Evolutionary conservation across 2,888 invertebrate species (phyloP).

Genomic region (Endotricha flammealis): DNA sequence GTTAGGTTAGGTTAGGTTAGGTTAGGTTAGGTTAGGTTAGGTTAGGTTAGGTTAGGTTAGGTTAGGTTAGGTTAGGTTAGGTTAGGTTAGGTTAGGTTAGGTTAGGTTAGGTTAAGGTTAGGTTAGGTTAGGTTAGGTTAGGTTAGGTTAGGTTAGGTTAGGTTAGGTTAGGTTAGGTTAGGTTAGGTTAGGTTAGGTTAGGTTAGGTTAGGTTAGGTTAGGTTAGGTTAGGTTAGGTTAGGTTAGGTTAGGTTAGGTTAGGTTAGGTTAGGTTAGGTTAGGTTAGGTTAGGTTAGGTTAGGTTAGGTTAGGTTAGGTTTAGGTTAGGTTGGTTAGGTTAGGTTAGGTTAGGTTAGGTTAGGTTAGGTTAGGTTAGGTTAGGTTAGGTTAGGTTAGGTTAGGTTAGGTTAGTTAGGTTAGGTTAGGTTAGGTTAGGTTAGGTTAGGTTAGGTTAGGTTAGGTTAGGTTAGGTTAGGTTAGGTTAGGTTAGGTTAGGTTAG

Average conservation of each 20-base stretch:
- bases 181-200: constrained; percentile 3
- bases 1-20: constrained; percentile 3
- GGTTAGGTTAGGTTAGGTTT: constrained; percentile 3
- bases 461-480: constrained; percentile 4
- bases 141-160: constrained; percentile 1
- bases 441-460: constrained; percentile 3
- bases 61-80: constrained; percentile 3
- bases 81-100: constrained; percentile 1
- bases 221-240: constrained; percentile 3
- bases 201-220: constrained; percentile 3
- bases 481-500: constrained; percentile 3
- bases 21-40: constrained; percentile 3
- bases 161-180: constrained; percentile 1
- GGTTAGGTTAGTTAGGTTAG: constrained; percentile 2
- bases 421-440: constrained; percentile 3
- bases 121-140: constrained; percentile 1
- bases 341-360: constrained; percentile 3
- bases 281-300: constrained; percentile 3
- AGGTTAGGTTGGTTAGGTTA: too few relatives aligned
- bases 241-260: constrained; percentile 3
- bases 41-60: constrained; percentile 3
- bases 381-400: constrained; percentile 3
- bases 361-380: constrained; percentile 3
- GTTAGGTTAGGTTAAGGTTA: constrained; percentile 2
- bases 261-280: constrained; percentile 3